Base-by-base conservation (phyloP, 2,888 invertebrate genomes). In the Sphecodes monilicornis region DNA sequence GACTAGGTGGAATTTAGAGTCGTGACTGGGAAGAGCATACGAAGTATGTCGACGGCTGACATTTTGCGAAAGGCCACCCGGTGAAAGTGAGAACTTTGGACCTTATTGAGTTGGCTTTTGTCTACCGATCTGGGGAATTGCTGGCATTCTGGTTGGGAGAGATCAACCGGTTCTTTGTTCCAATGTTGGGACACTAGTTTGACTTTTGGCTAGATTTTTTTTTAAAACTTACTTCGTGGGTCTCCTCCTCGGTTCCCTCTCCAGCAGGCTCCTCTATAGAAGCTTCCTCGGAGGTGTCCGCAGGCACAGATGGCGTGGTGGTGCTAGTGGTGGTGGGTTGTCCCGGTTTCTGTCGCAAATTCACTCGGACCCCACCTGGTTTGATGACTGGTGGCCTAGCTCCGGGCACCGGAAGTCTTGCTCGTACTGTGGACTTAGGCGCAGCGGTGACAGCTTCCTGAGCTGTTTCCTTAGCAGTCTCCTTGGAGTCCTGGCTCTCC, bases 361-460 rank as follows among this genome's bases (percentile, higher is more conserved):
- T 97, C 71, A 97, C 95, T 91, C 97, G 96, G 3, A 96, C 96
- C 0, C 97, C 97, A 0, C 97, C 97, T 0, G 97, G 97, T 79
- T 97, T 95, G 75, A 97, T 95, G 0, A 78, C 71, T 0, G 97
- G 96, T 76, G 97, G 96, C 76, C 97, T 93, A 1, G 95, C 88
- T 50, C 92, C 94, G 10, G 95, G 95, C 0, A 95, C 95, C 0
- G 93, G 91, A 39, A 93, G 78, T 81, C 92, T 92, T 1, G 91
- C 60, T 26, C 91, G 90, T 3, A 88, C 78, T 4, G 79, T 82
- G 0, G 91, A 72, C 66, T 92, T 91, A 3, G 92, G 86, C 3
- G 91, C 70, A 79, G 86, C 29, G 41, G 80, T 70, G 8, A 71
- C 72, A 0, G 66, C 94, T 39, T 88, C 89, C 16, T 83, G 86